These are phyloP conservation scores for Talpa occidentalis DNA, from an alignment of 2,113 vertebrate genomes.

Conservation along the genomic window DNA sequence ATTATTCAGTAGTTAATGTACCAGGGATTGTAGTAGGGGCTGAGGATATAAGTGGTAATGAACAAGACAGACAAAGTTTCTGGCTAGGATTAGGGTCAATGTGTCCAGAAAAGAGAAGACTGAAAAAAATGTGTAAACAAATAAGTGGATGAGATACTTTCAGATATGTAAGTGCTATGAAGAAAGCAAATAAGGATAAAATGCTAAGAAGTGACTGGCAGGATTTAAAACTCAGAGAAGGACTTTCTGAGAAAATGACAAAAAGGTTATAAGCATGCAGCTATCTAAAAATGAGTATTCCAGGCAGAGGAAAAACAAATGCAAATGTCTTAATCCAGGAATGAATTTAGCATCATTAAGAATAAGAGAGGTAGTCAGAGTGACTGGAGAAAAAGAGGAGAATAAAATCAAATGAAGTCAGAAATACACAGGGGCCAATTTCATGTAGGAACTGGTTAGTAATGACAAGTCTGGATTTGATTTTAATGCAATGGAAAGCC, in stretches of 20 bases:
- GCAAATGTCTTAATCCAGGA: slow-evolving; percentile 46
- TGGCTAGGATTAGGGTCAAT: background rate
- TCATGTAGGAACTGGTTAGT: background rate
- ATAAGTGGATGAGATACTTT: background rate
- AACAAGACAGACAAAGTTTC: background rate
- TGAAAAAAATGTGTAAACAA: background rate
- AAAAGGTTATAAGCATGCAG: background rate
- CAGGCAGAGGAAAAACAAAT: slow-evolving; percentile 1
- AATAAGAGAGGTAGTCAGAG: slow-evolving; percentile 15
- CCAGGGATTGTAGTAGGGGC: background rate
- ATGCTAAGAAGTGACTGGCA: background rate
- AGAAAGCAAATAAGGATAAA: background rate
- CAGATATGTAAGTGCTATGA: background rate
- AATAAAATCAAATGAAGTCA: background rate
- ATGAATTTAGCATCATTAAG: slow-evolving; percentile 25
- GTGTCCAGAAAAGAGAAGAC: slow-evolving; percentile 10
- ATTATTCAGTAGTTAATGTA: background rate
- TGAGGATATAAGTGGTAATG: background rate
- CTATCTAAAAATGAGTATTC: background rate
- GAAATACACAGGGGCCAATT: background rate
- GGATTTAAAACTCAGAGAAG: background rate
- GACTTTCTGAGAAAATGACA: background rate
- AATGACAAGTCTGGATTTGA: background rate
- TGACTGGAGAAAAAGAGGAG: background rate
- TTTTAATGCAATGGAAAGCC: background rate